Evolutionary conservation across 2,797 vertebrate genomes (phyloP).

Genomic region (Coracias cyanogaster): DNA sequence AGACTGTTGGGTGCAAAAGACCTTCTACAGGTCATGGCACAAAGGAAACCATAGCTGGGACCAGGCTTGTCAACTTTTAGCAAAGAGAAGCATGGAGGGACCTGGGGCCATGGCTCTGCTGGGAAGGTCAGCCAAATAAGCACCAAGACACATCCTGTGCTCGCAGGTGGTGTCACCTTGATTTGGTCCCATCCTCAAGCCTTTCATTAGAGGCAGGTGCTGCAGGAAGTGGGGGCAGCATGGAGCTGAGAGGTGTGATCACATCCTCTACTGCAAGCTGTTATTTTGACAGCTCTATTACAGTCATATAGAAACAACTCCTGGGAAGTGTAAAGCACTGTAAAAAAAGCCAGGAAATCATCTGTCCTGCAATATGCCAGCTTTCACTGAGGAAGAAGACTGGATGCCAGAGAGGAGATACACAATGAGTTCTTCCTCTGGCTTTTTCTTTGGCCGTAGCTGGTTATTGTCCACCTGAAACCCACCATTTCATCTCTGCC

Average conservation of each 20-base stretch:
- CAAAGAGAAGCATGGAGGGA: not conserved
- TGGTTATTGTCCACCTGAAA: not conserved
- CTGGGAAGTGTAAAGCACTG: conserved; percentile 62
- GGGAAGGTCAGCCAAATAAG: not conserved
- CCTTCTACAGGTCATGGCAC: not conserved
- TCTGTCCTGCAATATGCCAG: conserved; percentile 60
- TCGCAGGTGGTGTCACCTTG: not conserved
- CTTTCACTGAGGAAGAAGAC: not conserved
- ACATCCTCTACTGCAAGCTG: conserved; percentile 29
- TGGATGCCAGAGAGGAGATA: not conserved
- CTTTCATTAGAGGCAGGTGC: not conserved
- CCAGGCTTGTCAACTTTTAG: not conserved
- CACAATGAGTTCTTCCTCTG: not conserved
- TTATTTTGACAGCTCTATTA: conserved; percentile 73
- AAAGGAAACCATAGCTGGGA: rapidly evolving
- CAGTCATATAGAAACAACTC: conserved; percentile 47
- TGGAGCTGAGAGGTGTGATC: not conserved
- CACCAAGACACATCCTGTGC: not conserved
- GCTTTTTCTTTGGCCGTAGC: not conserved
- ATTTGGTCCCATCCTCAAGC: not conserved
- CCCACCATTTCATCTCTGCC: not conserved
- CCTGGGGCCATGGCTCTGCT: not conserved
- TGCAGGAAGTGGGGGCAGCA: not conserved
- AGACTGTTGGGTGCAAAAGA: not conserved
- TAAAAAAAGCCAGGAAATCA: not conserved